Evolutionary conservation across 2,888 invertebrate species (phyloP), one percentile per base, ranked within the genome.

Genomic region (Drosophila koepferae): DNA sequence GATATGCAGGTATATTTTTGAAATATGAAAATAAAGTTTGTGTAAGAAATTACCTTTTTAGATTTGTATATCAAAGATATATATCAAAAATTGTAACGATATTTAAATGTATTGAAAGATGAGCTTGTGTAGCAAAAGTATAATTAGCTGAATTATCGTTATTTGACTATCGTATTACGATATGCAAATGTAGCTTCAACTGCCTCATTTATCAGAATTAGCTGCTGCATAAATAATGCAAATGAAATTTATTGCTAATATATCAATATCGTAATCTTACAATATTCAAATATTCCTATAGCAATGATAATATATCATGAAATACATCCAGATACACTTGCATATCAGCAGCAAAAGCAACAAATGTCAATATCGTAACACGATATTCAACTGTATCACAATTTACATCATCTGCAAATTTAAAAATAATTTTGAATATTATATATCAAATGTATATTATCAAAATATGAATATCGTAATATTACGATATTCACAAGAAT

Each of bases 401-500:
- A 23, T 44, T 23, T 23, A 4, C 23, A 23, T 23, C 23, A 23
- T 4, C 23, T 4, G 23, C 3, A 23, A 4, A 23, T 23, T 23
- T 23, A 4, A 23, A 1, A 8, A 3, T 18, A 3, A 12, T 4
- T 2, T 53, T 3, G 14, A 18, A 18, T 9, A 7, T 18, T 18
- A 20, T 36, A 4, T 10, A 36, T 14, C 36, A 20, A 10, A 31
- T 23, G 3, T 12, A 20, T 12, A 1, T 14, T 38, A 38, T 3
- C 0, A 4, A 16, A 16, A 38, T 23, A 16, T 9, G 9, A 54
- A 54, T 38, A 38, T 54, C 38, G 54, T 38, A 54, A 9, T 0
- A 18, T 16, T 23, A 54, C 54, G 36, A 54, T 54, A 38, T 54
- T 38, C 20, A 54, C 20, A 34, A n/a, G 12, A n/a, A 10, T 31